Evolutionary conservation across 2,113 vertebrate genomes (phyloP).

Genomic region (Tragelaphus buxtoni): DNA sequence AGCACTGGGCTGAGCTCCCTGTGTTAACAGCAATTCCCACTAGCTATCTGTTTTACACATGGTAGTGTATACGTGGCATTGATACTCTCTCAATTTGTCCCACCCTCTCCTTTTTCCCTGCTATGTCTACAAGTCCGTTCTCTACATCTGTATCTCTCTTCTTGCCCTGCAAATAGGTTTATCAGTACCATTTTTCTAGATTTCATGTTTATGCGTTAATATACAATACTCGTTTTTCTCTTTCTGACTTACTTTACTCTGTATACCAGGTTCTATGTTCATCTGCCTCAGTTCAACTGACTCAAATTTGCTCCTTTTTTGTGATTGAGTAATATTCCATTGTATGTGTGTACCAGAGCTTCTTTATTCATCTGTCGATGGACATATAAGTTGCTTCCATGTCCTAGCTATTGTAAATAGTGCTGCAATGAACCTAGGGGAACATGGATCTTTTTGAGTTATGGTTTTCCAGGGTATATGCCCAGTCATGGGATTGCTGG

Average conservation of each 20-base stretch:
- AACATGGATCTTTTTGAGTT: neutral
- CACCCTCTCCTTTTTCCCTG: neutral
- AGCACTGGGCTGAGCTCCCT: neutral
- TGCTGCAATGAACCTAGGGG: neutral
- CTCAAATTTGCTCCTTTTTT: neutral
- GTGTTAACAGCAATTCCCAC: neutral
- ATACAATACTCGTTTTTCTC: neutral
- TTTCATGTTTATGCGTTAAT: neutral
- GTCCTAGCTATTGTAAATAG: neutral
- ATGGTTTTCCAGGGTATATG: neutral
- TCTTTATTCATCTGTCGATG: neutral
- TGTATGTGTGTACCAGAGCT: neutral
- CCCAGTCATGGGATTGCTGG: neutral
- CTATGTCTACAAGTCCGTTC: neutral
- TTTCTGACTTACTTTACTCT: neutral
- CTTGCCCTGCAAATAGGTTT: neutral
- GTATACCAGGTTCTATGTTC: neutral
- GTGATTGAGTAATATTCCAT: neutral
- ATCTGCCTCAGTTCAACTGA: neutral
- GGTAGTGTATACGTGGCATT: neutral
- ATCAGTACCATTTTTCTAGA: neutral
- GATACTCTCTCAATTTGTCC: neutral
- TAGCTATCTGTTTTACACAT: neutral
- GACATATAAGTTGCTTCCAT: neutral
- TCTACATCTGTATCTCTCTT: neutral